Percentiles rank a stretch among this genome's conserved stretches.
phyloP scores from a whole-genome alignment of 2,888 invertebrate genomes.

The Gari tellinella region DNA sequence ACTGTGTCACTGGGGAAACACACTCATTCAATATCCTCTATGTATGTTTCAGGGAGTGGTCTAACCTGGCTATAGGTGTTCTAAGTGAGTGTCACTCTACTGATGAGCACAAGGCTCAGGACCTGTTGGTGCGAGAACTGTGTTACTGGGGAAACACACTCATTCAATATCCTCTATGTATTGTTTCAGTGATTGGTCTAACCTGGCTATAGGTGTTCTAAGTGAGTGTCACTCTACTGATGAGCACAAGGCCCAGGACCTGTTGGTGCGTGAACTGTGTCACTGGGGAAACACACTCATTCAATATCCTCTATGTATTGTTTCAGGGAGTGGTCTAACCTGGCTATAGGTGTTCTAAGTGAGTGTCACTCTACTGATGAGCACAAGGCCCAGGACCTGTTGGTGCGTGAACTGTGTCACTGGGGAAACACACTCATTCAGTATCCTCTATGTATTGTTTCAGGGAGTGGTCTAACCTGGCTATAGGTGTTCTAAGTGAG shows the following conservation, averaged over 20 bases:
- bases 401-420: conserved; percentile 78
- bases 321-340: conserved; percentile 80
- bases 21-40: too few species aligned
- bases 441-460: too few species aligned
- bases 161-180: too few species aligned
- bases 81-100: conserved; percentile 81
- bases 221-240: conserved; percentile 82
- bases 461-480: conserved; percentile 81
- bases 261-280: conserved; percentile 78
- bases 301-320: too few species aligned
- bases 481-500: conserved; percentile 82
- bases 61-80: conserved; percentile 81
- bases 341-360: conserved; percentile 82
- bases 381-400: conserved; percentile 77
- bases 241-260: conserved; percentile 79
- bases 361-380: conserved; percentile 82
- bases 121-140: conserved; percentile 79
- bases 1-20: conserved; percentile 79
- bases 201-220: conserved; percentile 82
- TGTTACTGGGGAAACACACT: conserved; percentile 81
- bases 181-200: conserved; percentile 80
- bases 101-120: conserved; percentile 80
- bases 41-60: conserved; percentile 76
- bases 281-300: conserved; percentile 82
- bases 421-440: conserved; percentile 83